These are phyloP conservation scores for Acleris holmiana DNA, from an alignment of 2,888 invertebrate genomes.

Conservation along the genomic window DNA sequence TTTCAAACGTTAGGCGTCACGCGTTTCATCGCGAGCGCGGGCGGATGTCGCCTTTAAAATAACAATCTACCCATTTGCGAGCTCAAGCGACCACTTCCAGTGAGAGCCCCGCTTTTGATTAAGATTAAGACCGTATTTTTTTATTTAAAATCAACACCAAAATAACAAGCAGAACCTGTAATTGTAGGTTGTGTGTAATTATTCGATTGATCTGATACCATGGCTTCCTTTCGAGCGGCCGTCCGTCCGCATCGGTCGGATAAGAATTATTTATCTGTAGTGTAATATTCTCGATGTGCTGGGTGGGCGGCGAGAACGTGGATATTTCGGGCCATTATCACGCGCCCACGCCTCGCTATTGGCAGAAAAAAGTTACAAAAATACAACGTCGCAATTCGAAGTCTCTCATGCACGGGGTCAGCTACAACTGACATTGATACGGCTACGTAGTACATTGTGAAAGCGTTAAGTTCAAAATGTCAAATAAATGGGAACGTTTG, in stretches of 20 bases:
- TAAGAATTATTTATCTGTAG: slow-evolving; percentile 64
- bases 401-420: slow-evolving; percentile 58
- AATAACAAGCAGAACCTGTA: neutral
- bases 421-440: slow-evolving; percentile 60
- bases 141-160: neutral
- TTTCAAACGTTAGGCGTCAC: slow-evolving; percentile 43
- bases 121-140: slow-evolving; percentile 15
- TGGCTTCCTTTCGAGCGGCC: slow-evolving; percentile 30
- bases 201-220: slow-evolving; percentile 19
- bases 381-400: slow-evolving; percentile 69
- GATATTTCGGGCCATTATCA: slow-evolving; percentile 77
- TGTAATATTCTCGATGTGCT: slow-evolving; percentile 67
- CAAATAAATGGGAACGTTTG: slow-evolving; percentile 1
- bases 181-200: slow-evolving; percentile 11
- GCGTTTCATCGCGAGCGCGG: slow-evolving; percentile 44
- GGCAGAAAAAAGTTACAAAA: slow-evolving; percentile 76
- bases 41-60: slow-evolving; percentile 52
- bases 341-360: slow-evolving; percentile 73
- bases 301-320: slow-evolving; percentile 72
- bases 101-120: slow-evolving; percentile 12
- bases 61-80: slow-evolving; percentile 48
- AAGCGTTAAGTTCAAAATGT: slow-evolving; percentile 19
- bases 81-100: slow-evolving; percentile 45
- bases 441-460: slow-evolving; percentile 16
- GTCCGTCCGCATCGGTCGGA: slow-evolving; percentile 45